phyloP scores from a whole-genome alignment of 2,797 vertebrate genomes.

The Halcyon smyrnensis region DNA sequence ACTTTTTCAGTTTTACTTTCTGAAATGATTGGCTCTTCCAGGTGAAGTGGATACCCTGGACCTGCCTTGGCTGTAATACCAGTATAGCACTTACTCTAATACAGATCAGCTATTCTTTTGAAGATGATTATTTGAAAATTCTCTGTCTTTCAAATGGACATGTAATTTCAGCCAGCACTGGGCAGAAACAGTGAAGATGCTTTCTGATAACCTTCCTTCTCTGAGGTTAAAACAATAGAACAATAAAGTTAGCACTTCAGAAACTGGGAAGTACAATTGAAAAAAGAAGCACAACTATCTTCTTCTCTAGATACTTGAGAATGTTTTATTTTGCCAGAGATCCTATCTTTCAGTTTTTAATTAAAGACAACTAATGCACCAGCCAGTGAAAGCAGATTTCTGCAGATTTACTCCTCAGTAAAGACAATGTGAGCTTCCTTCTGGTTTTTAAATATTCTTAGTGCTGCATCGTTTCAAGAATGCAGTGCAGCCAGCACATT shows the following conservation, averaged over 20 bases:
- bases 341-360: background rate
- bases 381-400: background rate
- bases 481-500: background rate
- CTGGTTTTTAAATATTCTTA: background rate
- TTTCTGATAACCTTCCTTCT: background rate
- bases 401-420: background rate
- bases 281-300: background rate
- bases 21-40: background rate
- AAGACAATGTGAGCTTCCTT: background rate
- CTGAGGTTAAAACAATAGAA: background rate
- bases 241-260: background rate
- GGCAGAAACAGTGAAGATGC: background rate
- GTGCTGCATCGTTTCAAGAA: background rate
- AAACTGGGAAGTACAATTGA: background rate
- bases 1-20: background rate
- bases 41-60: background rate
- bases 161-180: background rate
- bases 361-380: background rate
- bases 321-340: background rate
- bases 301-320: background rate
- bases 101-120: background rate
- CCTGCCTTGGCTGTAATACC: background rate
- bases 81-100: background rate
- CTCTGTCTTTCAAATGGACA: background rate
- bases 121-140: background rate